Evolutionary conservation across 64 coral and sea anemone species (phyloP), one percentile per base, ranked within the genome.

Genomic region (Dendrophyllia cribrosa): DNA sequence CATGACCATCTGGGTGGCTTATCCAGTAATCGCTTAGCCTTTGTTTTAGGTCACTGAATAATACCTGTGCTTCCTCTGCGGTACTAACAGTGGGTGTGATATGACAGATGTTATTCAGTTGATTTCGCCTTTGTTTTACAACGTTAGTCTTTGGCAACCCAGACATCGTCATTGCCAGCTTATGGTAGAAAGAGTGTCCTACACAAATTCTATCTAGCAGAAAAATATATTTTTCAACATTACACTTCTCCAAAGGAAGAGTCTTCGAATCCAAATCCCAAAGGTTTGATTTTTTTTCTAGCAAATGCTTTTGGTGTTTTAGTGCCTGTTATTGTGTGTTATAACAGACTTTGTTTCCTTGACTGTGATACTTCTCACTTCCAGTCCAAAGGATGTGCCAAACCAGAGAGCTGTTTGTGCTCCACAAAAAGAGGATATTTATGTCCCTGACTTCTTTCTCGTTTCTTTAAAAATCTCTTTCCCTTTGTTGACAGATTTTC

Each of bases 151-250:
- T n/a, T n/a, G n/a, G n/a, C 70, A n/a, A n/a, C n/a, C n/a, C n/a
- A n/a, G n/a, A 0, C 34, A 34, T 34, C 0, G 34, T 34, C 34
- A 34, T 34, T 34, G 34, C 34, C 34, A 34, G 34, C 70, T 21
- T 72, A 77, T 93, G 91, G 20, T 86, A 77, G 75, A 78, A 92
- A n/a, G 5, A 60, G 23, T 85, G 82, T 16, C 91, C 91, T 14
- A 93, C 91, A 62, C 24, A 70, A 93, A 93, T 87, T 70, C 79
- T 93, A 77, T 87, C 91, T 23, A 87, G 48, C n/a, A 87, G 83
- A 45, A 87, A 93, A 62, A 93, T n/a, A n/a, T n/a, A n/a, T n/a
- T n/a, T n/a, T n/a, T n/a, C n/a, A n/a, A n/a, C n/a, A n/a, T n/a
- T n/a, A n/a, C 55, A 53, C 87, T 66, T 93, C 46, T 93, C 91